Evolutionary conservation across 2,888 invertebrate genomes (phyloP).

Genomic region (Sarcophaga carnaria): DNA sequence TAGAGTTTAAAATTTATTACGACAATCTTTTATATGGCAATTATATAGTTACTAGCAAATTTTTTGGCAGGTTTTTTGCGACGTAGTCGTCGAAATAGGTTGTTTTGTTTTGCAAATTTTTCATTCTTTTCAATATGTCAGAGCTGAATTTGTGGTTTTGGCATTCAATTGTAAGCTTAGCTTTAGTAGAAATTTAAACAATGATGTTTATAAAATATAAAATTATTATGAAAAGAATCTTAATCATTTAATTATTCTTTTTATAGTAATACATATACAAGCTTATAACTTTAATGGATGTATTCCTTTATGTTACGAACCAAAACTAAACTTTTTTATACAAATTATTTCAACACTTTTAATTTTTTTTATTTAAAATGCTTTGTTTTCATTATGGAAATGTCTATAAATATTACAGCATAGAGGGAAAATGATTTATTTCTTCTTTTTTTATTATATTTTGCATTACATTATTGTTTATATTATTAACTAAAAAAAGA

Average conservation of each 20-base stretch:
- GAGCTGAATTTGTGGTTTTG: too few relatives aligned
- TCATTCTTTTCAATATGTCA: too few relatives aligned
- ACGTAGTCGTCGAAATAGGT: too few relatives aligned
- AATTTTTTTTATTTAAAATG: slow-evolving; percentile 10
- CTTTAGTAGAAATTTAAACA: too few relatives aligned
- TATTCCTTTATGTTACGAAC: slow-evolving; percentile 21
- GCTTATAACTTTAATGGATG: slow-evolving; percentile 25
- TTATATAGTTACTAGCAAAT: too few relatives aligned
- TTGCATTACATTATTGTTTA: slow-evolving; percentile 26
- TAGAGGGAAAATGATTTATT: slow-evolving; percentile 7
- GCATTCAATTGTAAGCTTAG: too few relatives aligned
- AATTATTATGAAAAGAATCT: background rate
- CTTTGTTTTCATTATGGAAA: slow-evolving; percentile 28
- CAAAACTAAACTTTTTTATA: background rate
- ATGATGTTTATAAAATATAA: too few relatives aligned
- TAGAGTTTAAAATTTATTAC: too few relatives aligned
- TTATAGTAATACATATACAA: background rate
- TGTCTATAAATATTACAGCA: slow-evolving; percentile 33
- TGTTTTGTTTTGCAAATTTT: too few relatives aligned
- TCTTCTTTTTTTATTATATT: background rate
- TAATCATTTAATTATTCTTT: background rate
- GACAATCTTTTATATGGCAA: too few relatives aligned
- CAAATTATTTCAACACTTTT: too few relatives aligned
- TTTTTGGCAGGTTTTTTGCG: too few relatives aligned
- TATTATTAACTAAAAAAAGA: slow-evolving; percentile 10